Conservation (phyloP, 1,140 invertebrate genomes). For the Araneus ventricosus region DNA sequence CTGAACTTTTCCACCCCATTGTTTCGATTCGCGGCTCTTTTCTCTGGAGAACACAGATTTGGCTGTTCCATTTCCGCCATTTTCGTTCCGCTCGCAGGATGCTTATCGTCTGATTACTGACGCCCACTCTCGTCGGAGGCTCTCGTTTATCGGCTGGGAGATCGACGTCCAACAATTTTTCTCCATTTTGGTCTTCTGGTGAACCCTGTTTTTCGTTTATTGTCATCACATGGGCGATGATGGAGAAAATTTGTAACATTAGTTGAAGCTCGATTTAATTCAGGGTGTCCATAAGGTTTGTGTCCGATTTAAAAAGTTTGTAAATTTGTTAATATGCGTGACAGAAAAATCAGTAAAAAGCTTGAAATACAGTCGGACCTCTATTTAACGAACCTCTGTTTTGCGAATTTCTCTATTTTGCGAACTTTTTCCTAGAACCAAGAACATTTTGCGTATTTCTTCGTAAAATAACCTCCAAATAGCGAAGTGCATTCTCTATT, state of each 20-base stretch:
- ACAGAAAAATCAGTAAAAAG: too few relatives aligned
- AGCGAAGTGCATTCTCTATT: too few relatives aligned
- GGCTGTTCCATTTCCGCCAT: constrained; percentile 48
- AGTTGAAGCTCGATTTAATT: too few relatives aligned
- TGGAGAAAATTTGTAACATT: background rate
- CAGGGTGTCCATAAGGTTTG: too few relatives aligned
- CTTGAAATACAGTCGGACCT: too few relatives aligned
- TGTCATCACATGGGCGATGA: background rate
- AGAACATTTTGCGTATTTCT: too few relatives aligned
- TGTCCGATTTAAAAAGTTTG: too few relatives aligned
- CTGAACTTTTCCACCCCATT: background rate
- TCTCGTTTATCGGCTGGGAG: background rate
- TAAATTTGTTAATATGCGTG: too few relatives aligned
- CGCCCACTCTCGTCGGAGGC: background rate
- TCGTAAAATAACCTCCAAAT: too few relatives aligned
- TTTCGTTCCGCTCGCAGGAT: constrained; percentile 47
- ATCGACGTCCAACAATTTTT: background rate
- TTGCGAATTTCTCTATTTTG: too few relatives aligned
- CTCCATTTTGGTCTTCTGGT: background rate
- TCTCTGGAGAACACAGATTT: constrained; percentile 23
- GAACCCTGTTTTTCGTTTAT: background rate
- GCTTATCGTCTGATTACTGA: background rate
- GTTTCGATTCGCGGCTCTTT: constrained; percentile 15
- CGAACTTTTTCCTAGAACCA: too few relatives aligned
- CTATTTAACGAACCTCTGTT: too few relatives aligned